Evolutionary conservation across 2,888 invertebrate genomes (phyloP), one percentile per base, ranked within the genome.

Genomic region (Phorcus lineatus): DNA sequence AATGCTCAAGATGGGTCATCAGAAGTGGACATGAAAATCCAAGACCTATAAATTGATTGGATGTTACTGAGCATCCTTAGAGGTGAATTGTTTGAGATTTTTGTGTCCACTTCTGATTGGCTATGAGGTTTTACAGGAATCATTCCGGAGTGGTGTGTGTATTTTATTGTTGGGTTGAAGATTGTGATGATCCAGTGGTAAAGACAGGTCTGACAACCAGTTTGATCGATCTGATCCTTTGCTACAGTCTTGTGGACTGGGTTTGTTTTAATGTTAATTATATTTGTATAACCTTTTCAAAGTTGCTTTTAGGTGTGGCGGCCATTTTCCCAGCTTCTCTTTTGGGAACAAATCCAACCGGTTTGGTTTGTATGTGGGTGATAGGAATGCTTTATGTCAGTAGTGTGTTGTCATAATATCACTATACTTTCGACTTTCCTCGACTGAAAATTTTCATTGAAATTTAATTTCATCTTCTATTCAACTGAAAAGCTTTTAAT

Each of bases 301-400:
- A 78, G 75, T 74, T 79, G 77, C 62, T 74, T 77, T 47, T 75
- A 82, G 89, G 87, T 90, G 90, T 85, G 90, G 89, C 88, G 87
- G 89, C 89, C 90, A 90, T 90, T 89, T 83, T 88, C 84, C 89
- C 82, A 80, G 79, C 81, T 80, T 77, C 80, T 83, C 83, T 85
- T 80, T 80, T 81, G 82, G 74, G 79, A 74, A 40, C 78, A 81
- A 75, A 76, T 84, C 84, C 85, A 74, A 40, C 28, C n/a, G 74
- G 80, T 77, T 67, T 79, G 78, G 74, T 74, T 28, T 28, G 0
- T 7, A 9, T 62, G 62, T 62, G 28, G 28, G 62, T 2, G 22
- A 62, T 62, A 62, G 62, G 28, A 47, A 47, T 11, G 47, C 47
- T 47, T 47, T 47, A 9, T 47, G 47, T 47, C 13, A 47, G 47